Conservation (phyloP, 2,888 invertebrate genomes). For the Dysmachus trigonus region DNA sequence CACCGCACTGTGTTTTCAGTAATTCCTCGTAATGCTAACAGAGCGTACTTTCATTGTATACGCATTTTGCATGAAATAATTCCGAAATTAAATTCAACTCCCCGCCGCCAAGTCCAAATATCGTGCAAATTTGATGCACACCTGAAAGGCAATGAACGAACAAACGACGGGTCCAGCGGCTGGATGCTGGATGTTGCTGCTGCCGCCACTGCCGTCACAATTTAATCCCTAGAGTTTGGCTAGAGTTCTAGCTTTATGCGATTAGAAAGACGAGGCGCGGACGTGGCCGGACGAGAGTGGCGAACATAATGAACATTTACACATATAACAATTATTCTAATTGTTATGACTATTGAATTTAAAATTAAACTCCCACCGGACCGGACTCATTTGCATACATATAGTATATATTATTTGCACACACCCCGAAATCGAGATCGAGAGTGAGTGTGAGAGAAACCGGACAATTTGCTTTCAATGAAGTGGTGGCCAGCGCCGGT, state of each 20-base stretch:
- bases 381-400: slow-evolving; percentile 25
- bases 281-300: neutral
- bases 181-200: neutral
- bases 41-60: neutral
- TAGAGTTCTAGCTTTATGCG: neutral
- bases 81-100: slow-evolving; percentile 24
- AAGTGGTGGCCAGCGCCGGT: neutral
- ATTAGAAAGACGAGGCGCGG: neutral
- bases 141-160: neutral
- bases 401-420: too few relatives aligned
- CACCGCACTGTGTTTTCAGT: neutral
- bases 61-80: slow-evolving; percentile 38
- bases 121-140: slow-evolving; percentile 30
- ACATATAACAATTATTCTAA: slow-evolving; percentile 44
- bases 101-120: neutral
- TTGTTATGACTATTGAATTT: slow-evolving; percentile 46
- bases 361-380: slow-evolving; percentile 20
- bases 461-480: neutral
- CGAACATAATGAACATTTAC: slow-evolving; percentile 32
- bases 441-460: too few relatives aligned
- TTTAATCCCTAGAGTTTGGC: slow-evolving; percentile 26
- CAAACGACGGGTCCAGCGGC: neutral
- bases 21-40: slow-evolving; percentile 6
- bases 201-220: neutral
- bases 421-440: too few relatives aligned